A percentile compares a stretch with the other conserved stretches of the same genome.
Conservation (phyloP, 2,113 vertebrate species). For the Ondatra zibethicus region DNA sequence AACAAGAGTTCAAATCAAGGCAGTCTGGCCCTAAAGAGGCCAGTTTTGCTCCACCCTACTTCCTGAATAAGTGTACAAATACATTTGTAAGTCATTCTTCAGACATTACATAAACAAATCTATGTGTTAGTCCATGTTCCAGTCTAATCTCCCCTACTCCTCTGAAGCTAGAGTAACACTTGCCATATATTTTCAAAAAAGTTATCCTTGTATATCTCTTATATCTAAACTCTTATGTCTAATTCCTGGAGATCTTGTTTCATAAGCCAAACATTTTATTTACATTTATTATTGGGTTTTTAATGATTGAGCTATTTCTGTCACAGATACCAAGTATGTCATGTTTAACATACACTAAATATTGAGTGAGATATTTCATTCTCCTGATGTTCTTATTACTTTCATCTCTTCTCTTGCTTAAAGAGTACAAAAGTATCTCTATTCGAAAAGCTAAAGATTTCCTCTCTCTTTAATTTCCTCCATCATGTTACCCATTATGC, state of each 20-base stretch:
- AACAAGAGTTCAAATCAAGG: background rate
- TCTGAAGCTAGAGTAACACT: background rate
- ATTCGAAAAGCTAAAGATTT: background rate
- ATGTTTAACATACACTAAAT: background rate
- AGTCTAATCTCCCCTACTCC: background rate
- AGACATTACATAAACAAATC: background rate
- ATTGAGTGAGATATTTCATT: background rate
- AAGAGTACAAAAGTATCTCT: background rate
- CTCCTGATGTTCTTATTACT: background rate
- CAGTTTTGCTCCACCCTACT: background rate
- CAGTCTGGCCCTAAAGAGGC: background rate
- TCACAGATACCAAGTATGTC: background rate
- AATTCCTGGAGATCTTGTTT: background rate
- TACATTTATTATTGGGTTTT: background rate
- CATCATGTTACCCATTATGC: background rate
- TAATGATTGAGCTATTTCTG: background rate
- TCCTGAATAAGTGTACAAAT: background rate
- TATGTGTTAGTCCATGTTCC: fast-evolving
- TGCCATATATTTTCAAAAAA: background rate
- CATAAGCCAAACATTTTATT: background rate
- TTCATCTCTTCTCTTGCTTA: background rate
- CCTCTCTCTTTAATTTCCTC: background rate
- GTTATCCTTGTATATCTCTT: background rate
- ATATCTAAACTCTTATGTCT: background rate
- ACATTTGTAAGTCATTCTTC: background rate